Base-by-base conservation (phyloP, 2,797 vertebrate genomes). In the Poeciliopsis turneri region DNA sequence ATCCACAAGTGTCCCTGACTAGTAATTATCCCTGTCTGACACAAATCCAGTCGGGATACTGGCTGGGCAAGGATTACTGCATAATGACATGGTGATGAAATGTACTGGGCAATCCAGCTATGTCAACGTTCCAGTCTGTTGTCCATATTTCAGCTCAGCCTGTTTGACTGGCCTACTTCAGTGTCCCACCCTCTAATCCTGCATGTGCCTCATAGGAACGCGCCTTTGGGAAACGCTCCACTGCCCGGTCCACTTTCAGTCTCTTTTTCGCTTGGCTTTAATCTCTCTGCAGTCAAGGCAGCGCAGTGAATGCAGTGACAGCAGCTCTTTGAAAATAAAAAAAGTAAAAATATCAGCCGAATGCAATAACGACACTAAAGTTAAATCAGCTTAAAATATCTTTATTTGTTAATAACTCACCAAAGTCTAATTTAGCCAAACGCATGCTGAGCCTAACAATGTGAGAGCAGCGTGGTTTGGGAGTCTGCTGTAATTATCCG, bases 81-180 rank as follows among this genome's bases (percentile, higher is more conserved):
- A 33, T 81, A 84, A 92, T 86, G 79, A 89, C 78, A 73, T 49
- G 76, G 77, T 90, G 87, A 92, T 90, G 87, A 93, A 89, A 93
- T 86, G 87, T 80, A 74, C 86, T 82, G 75, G 74, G 78, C 82
- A 79, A 73, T 88, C 78, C 79, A 80, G 79, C 78, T 72, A 72
- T 71, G 82, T 82, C 78, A 74, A 77, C 77, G 78, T 85, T 78
- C 53, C 82, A 78, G 83, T 77, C 76, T 89, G 82, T 45, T 89
- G 90, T 92, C 88, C 86, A 92, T 92, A 91, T 87, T 93, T 90
- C 76, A 73, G 82, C 79, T 86, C 55, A 91, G 89, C 81, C 78
- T 89, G 84, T 88, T 87, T 89, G 82, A 82, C 85, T 92, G 94
- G 89, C 93, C 93, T 94, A 95, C 87, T 94, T 95, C 91, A 88